phyloP scores from a whole-genome alignment of 1,140 invertebrate species.

The Caerostris extrusa region DNA sequence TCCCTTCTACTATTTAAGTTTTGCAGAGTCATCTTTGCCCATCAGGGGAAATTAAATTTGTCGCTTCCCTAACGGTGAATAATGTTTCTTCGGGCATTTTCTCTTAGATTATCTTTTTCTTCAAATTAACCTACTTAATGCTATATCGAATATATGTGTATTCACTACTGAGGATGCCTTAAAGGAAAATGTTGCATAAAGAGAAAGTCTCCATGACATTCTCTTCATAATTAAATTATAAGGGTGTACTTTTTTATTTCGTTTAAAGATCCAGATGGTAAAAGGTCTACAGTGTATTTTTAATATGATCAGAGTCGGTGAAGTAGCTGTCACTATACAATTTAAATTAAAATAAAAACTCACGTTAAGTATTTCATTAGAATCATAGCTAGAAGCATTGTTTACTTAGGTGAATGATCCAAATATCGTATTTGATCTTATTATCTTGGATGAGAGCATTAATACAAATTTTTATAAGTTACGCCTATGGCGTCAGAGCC shows the following conservation, averaged over 20 bases:
- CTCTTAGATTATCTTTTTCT: background rate
- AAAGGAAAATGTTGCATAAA: background rate
- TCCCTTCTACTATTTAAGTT: background rate
- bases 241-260: background rate
- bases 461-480: too few relatives aligned
- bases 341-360: too few relatives aligned
- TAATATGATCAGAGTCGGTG: background rate
- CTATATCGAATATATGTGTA: background rate
- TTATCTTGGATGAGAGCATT: too few relatives aligned
- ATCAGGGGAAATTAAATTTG: conserved; percentile 7
- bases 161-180: background rate
- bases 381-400: too few relatives aligned
- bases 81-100: conserved; percentile 6
- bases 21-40: background rate
- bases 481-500: too few relatives aligned
- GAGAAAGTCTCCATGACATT: background rate
- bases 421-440: too few relatives aligned
- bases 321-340: background rate
- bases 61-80: background rate
- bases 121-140: background rate
- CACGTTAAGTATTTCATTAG: too few relatives aligned
- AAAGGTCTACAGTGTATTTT: background rate
- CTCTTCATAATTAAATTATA: background rate
- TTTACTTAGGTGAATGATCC: too few relatives aligned
- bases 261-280: background rate